phyloP scores from a whole-genome alignment of 2,113 vertebrate genomes.

The Tringa solitaria region DNA sequence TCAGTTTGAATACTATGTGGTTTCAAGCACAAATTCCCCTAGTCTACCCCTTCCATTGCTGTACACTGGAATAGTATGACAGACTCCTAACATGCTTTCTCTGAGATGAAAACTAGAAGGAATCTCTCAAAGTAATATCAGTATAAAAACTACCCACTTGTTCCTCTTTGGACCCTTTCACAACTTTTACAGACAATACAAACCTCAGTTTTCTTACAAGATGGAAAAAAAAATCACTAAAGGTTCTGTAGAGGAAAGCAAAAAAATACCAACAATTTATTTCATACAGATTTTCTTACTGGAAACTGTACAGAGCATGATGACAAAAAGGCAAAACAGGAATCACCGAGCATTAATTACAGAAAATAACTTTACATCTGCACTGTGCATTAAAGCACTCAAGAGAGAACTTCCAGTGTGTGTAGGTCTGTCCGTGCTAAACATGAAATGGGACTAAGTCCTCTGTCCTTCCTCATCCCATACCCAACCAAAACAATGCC shows the following conservation, averaged over 20 bases:
- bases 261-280: neutral
- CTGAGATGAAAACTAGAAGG: neutral
- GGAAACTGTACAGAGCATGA: neutral
- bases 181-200: neutral
- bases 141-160: neutral
- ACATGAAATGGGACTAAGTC: neutral
- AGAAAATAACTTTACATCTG: neutral
- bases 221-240: neutral
- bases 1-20: neutral
- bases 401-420: neutral
- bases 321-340: neutral
- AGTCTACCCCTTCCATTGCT: neutral
- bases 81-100: neutral
- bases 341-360: neutral
- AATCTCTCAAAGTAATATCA: neutral
- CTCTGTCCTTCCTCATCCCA: neutral
- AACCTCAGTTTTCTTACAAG: neutral
- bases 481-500: neutral
- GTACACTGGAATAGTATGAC: neutral
- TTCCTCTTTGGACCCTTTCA: neutral
- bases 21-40: neutral
- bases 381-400: neutral
- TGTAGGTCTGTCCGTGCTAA: neutral
- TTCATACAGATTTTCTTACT: neutral
- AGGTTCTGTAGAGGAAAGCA: neutral